Evolutionary conservation across 2,797 vertebrate genomes (phyloP).

Genomic region (Poecile montanus): DNA sequence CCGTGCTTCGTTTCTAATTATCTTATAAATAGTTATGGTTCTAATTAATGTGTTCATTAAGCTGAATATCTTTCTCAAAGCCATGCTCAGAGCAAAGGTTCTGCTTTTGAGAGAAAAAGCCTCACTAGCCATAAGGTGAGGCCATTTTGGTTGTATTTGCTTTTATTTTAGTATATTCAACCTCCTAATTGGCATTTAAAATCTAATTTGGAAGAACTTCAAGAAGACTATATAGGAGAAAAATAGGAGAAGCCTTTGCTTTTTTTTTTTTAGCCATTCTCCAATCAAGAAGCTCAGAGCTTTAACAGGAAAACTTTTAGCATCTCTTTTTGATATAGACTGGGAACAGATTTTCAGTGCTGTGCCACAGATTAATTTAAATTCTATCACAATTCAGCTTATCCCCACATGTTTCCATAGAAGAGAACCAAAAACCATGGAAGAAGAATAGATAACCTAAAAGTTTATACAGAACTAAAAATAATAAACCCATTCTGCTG

Average conservation of each 20-base stretch:
- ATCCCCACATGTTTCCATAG: constrained; percentile 18
- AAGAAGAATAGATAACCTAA: background rate
- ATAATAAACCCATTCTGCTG: background rate
- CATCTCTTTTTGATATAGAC: constrained; percentile 70
- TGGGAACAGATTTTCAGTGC: constrained; percentile 68
- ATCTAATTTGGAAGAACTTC: constrained; percentile 99
- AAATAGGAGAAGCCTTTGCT: constrained; percentile 78
- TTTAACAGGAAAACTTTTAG: constrained; percentile 78
- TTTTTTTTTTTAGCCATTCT: constrained; percentile 58
- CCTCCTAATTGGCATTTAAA: constrained; percentile 99
- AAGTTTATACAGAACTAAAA: background rate
- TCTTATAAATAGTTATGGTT: constrained; percentile 99
- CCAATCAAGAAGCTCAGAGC: constrained; percentile 79
- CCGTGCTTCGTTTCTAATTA: constrained; percentile 99
- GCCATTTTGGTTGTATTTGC: constrained; percentile 96
- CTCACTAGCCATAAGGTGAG: constrained; percentile 99
- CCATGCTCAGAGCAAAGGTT: constrained; percentile 98
- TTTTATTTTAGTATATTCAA: constrained; percentile 99
- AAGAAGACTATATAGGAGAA: constrained; percentile 89
- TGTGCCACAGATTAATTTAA: constrained; percentile 69
- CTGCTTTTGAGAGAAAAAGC: constrained; percentile 90
- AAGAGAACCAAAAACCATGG: constrained; percentile 11
- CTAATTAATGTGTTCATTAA: constrained; percentile 99
- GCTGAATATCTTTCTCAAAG: constrained; percentile 99
- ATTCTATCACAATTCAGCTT: constrained; percentile 63